Evolutionary conservation across 1,140 invertebrate species (phyloP).

Genomic region (Drosophila oshimai): DNA sequence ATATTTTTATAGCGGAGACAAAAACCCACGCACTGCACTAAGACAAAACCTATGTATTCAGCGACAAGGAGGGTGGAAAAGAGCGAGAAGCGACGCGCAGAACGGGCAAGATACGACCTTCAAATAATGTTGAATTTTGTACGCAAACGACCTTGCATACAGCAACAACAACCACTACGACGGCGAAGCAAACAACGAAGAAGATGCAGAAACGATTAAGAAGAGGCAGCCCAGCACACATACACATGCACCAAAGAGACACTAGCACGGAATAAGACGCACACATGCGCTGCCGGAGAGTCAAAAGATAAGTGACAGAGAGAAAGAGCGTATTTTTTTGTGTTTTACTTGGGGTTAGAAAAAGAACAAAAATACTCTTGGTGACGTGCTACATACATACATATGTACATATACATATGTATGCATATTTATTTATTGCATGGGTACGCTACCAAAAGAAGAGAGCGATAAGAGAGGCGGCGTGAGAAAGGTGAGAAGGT

Average conservation of each 20-base stretch:
- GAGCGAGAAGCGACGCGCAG: conserved; percentile 38
- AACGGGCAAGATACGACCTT: conserved; percentile 81
- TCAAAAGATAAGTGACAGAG: not conserved
- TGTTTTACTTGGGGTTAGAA: conserved; percentile 16
- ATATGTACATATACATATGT: too few relatives aligned
- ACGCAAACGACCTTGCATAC: conserved; percentile 83
- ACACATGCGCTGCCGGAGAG: conserved; percentile 57
- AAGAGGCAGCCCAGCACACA: conserved; percentile 45
- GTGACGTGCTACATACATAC: not conserved
- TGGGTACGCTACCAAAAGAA: too few relatives aligned
- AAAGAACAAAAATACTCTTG: conserved; percentile 43
- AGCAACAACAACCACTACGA: conserved; percentile 59
- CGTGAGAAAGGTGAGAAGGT: too few relatives aligned
- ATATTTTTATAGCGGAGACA: conserved; percentile 43
- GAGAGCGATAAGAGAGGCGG: too few relatives aligned
- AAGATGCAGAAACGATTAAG: conserved; percentile 59
- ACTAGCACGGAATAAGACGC: conserved; percentile 13
- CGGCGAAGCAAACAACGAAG: conserved; percentile 56
- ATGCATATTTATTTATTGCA: too few relatives aligned
- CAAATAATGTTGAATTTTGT: conserved; percentile 83
- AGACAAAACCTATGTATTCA: conserved; percentile 14
- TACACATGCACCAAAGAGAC: conserved; percentile 18
- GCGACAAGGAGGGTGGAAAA: conserved; percentile 17
- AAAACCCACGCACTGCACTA: conserved; percentile 47
- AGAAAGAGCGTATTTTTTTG: not conserved